Conservation (phyloP, 1,140 invertebrate species). For the Aethina tumida region DNA sequence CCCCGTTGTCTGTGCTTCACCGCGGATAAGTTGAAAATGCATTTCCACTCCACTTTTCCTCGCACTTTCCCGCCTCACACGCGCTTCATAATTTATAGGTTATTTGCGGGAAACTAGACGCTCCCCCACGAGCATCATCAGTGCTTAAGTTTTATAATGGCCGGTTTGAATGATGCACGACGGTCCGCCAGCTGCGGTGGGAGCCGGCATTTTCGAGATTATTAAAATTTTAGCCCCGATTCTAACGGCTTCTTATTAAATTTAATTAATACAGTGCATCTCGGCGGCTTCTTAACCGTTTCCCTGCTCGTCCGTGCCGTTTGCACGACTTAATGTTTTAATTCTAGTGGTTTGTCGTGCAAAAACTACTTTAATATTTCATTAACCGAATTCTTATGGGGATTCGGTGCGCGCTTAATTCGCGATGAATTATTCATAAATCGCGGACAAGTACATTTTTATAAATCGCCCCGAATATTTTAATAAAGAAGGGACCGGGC, state of each 20-base stretch:
- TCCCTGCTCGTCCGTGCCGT: constrained; percentile 5
- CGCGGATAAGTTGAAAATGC: no score
- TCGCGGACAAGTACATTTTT: constrained; percentile 19
- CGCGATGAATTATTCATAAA: constrained; percentile 21
- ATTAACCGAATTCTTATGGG: constrained; percentile 19
- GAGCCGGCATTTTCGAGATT: constrained; percentile 19
- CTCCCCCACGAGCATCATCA: constrained; percentile 20
- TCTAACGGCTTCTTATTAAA: constrained; percentile 18
- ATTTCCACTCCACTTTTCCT: constrained; percentile 6
- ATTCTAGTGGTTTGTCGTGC: constrained; percentile 13
- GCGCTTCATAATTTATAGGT: constrained; percentile 19
- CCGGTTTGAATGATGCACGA: constrained; percentile 25
- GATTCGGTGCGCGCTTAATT: constrained; percentile 18
- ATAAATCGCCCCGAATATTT: constrained; percentile 14
- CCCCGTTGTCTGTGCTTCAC: no score
- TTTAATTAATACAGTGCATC: constrained; percentile 20
- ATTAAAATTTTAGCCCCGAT: constrained; percentile 26
- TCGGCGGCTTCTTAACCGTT: constrained; percentile 7
- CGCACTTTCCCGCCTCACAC: constrained; percentile 10
- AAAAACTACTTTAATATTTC: constrained; percentile 24
- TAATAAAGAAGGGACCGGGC: no score
- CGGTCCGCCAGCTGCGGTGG: constrained; percentile 10
- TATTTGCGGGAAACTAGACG: constrained; percentile 16
- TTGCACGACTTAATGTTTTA: constrained; percentile 14
- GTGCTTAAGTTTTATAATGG: constrained; percentile 25